Evolutionary conservation across 1,140 invertebrate species (phyloP), one percentile per base, ranked within the genome.

Genomic region (Hyphantria cunea): DNA sequence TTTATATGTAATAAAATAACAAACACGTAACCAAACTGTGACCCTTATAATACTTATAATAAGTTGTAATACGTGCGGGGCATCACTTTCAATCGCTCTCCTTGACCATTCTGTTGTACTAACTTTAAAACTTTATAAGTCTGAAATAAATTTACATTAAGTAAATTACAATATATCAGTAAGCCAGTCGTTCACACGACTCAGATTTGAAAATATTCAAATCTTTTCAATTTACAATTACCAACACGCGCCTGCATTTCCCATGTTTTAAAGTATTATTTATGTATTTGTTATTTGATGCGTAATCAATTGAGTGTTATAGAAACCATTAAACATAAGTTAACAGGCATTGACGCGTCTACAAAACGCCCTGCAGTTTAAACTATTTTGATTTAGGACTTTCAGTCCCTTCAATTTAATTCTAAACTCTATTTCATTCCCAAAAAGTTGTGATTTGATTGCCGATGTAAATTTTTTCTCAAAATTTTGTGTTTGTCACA

Each of bases 241-340:
- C 59, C 42, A 41, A 65, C 80, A 79, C 76, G 74, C 58, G 79
- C 68, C 62, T 9, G n/a, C 54, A 74, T 72, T 78, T 81, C 74
- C 66, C 78, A 78, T 74, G 69, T 34, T 54, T 76, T 79, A 66
- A 70, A 74, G 73, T 62, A 69, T 78, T 78, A 82, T 80, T 76
- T 78, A 82, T 73, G 67, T 70, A 63, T 56, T 47, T 59, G 59
- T 63, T 55, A 52, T 60, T 50, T 71, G 67, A 84, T 82, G 77
- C 79, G 70, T 79, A 70, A 77, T 82, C 80, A 88, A 88, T 86
- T 86, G 82, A 76, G 72, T 88, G 83, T 88, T 86, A 84, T 78
- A 72, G 67, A 84, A 84, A 82, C 82, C 80, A 88, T 86, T 84
- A 80, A 82, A 82, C 82, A 81, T 66, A 44, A 61, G 70, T 84